Base-by-base conservation (phyloP, 2,113 vertebrate genomes). In the Chlorodrepanis virens region DNA sequence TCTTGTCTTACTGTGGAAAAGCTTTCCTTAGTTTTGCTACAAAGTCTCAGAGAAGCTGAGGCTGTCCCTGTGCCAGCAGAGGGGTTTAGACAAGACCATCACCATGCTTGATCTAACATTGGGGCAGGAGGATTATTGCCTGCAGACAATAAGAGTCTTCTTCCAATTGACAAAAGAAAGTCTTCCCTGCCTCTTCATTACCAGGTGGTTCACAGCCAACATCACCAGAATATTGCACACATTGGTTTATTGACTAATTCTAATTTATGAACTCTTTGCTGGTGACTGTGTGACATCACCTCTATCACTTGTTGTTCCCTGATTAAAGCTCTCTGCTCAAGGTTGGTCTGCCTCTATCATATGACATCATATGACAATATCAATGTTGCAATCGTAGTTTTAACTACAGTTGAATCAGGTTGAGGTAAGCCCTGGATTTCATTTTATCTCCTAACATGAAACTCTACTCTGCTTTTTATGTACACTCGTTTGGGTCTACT, bases 161-260 rank as follows among this genome's bases (percentile, higher is more conserved):
- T 78, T 78, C 39, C 33, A 63, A 10, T 6, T 85, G 29, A 22
- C 23, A 5, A 70, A 70, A 67, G 14, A 72, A 52, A 5, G 29
- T 50, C 53, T 91, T 14, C 69, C 24, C 19, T 83, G 15, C 54
- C 16, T 72, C 11, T 49, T 89, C 25, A 40, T 50, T 25, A 67
- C 6, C 6, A 52, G 16, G 11, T 0, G 0, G 11, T 84, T 68
- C 0, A 0, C 23, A 76, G 16, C 17, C 56, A 35, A n/a, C 10
- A 47, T 39, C 29, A 78, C 14, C 21, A 64, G 44, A 79, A 65
- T 14, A 21, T 24, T 64, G 24, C 23, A 27, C 3, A 2, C 7
- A 6, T 11, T 63, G 28, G 3, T 42, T 89, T 86, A 35, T 37
- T 69, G 40, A 47, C 27, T 86, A 44, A 79, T 80, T 21, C 23